Evolutionary conservation across 2,113 vertebrate genomes (phyloP).

Genomic region (Acrocephalus kingi): DNA sequence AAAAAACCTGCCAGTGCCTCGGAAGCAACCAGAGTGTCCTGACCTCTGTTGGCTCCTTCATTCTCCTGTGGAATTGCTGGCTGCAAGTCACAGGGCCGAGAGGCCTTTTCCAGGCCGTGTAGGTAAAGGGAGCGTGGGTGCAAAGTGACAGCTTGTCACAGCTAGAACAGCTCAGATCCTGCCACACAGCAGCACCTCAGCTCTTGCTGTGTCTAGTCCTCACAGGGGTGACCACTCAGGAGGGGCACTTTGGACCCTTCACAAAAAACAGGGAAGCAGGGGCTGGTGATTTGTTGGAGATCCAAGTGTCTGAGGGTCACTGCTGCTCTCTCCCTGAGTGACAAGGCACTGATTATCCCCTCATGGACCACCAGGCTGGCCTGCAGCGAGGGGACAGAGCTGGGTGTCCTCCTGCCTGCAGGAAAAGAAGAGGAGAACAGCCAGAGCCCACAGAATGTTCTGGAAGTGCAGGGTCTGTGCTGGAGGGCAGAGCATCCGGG

Average conservation of each 20-base stretch:
- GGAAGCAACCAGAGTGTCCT: not conserved
- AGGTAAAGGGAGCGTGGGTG: not conserved
- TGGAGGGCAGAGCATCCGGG: not conserved
- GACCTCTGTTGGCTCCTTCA: not conserved
- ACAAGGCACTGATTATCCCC: not conserved
- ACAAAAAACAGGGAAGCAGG: not conserved
- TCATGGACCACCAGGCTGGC: not conserved
- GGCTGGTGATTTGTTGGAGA: not conserved
- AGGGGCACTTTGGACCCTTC: not conserved
- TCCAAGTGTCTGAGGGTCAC: not conserved
- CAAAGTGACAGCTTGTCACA: not conserved
- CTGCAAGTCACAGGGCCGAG: not conserved
- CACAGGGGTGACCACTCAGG: not conserved
- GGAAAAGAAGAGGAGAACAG: not conserved
- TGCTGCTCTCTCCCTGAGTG: not conserved
- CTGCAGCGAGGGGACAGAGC: not conserved
- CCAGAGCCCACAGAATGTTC: not conserved
- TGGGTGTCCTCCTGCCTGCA: not conserved
- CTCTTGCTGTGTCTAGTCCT: not conserved
- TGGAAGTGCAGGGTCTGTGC: not conserved
- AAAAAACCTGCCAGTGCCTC: not conserved
- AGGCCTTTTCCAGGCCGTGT: not conserved
- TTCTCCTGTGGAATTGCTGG: not conserved
- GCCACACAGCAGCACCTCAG: not conserved
- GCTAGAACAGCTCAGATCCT: not conserved